Conservation (phyloP, 2,113 vertebrate species). For the Ctenodactylus gundi region DNA sequence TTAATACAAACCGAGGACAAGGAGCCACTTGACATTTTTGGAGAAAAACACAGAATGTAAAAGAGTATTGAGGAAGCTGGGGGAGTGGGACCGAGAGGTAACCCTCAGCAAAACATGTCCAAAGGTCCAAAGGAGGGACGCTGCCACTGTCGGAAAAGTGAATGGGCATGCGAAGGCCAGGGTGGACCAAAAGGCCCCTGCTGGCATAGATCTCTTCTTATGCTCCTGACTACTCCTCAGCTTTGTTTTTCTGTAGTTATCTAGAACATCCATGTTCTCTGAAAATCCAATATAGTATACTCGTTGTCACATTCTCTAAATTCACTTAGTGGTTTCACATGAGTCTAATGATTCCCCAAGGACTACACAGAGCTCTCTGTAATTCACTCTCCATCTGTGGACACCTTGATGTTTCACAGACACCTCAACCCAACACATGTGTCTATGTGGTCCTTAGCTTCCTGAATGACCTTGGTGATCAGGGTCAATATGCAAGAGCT, state of each 20-base stretch:
- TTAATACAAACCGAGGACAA: neutral
- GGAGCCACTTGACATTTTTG: neutral
- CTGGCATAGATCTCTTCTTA: neutral
- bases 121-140: neutral
- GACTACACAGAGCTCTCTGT: neutral
- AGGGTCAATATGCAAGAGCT: neutral
- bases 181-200: neutral
- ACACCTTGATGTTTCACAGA: neutral
- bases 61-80: neutral
- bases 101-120: neutral
- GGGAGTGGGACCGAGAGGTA: neutral
- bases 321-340: neutral
- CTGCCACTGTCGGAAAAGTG: neutral
- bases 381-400: neutral
- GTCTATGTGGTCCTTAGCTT: neutral
- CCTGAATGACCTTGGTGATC: neutral
- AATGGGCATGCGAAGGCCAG: neutral
- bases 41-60: neutral
- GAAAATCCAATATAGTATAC: neutral
- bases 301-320: neutral
- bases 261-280: neutral
- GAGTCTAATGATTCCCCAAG: neutral
- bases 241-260: neutral
- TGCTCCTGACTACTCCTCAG: neutral
- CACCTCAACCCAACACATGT: fast-evolving